phyloP scores from a whole-genome alignment of 2,113 vertebrate genomes.

The Spermophilus dauricus region DNA sequence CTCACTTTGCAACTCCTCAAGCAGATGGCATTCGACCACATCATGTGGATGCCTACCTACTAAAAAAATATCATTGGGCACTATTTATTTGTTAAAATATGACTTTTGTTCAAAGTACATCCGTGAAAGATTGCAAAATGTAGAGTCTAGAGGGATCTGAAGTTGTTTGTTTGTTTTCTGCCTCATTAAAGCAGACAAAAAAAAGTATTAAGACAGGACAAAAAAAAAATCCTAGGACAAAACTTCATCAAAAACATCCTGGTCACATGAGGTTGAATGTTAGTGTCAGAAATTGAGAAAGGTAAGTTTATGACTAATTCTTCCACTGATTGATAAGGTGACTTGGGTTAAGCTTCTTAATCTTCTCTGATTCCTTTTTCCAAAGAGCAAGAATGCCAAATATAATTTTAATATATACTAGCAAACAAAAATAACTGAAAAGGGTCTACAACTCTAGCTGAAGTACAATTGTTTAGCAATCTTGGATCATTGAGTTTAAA shows the following conservation, averaged over 20 bases:
- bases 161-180: conserved; percentile 25
- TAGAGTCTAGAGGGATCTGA: neutral
- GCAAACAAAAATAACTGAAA: neutral
- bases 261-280: neutral
- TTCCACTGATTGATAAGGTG: neutral
- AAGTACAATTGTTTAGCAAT: neutral
- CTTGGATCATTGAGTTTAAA: neutral
- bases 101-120: neutral
- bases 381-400: neutral
- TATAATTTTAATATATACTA: neutral
- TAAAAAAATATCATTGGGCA: conserved; percentile 17
- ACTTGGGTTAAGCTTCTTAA: conserved; percentile 9
- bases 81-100: neutral
- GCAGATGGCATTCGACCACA: conserved; percentile 27
- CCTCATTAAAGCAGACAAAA: neutral
- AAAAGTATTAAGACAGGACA: neutral
- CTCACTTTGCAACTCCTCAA: conserved; percentile 69
- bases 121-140: neutral
- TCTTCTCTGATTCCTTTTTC: conserved; percentile 42
- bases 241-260: conserved; percentile 18
- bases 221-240: neutral
- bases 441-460: neutral
- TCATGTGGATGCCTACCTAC: neutral
- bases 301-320: neutral
- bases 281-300: neutral